Evolutionary conservation across 2,888 invertebrate genomes (phyloP).

Genomic region (Cataglyphis cursor): DNA sequence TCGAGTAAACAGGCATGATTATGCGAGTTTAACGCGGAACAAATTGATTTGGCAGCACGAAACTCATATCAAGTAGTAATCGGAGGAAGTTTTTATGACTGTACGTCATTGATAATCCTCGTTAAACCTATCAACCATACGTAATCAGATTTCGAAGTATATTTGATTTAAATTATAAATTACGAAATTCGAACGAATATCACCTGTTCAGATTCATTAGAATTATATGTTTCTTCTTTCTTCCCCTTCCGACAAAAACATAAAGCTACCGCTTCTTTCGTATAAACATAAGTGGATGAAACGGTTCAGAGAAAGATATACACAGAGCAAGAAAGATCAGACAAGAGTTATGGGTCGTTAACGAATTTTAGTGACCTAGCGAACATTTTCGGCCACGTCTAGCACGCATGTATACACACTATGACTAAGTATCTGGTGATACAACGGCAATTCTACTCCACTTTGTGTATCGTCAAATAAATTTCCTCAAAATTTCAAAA

Average conservation of each 20-base stretch:
- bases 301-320: constrained; percentile 13
- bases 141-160: neutral
- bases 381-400: constrained; percentile 56
- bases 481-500: constrained; percentile 8
- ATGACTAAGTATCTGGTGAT: constrained; percentile 13
- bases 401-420: neutral
- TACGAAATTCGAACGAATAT: constrained; percentile 21
- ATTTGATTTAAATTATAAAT: constrained; percentile 20
- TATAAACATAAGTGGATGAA: constrained; percentile 65
- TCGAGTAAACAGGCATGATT: neutral
- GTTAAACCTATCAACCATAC: neutral
- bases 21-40: constrained; percentile 6
- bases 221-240: constrained; percentile 43
- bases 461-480: constrained; percentile 12
- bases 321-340: constrained; percentile 49
- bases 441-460: neutral
- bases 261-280: constrained; percentile 63
- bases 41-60: constrained; percentile 1
- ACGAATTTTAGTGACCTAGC: constrained; percentile 65
- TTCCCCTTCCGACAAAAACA: constrained; percentile 43
- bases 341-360: constrained; percentile 71
- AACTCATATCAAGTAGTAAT: neutral
- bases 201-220: constrained; percentile 58
- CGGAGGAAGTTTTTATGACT: neutral
- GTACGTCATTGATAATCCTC: neutral